Conservation (phyloP, 2,797 vertebrate species). For the Gymnothorax reevesii region DNA sequence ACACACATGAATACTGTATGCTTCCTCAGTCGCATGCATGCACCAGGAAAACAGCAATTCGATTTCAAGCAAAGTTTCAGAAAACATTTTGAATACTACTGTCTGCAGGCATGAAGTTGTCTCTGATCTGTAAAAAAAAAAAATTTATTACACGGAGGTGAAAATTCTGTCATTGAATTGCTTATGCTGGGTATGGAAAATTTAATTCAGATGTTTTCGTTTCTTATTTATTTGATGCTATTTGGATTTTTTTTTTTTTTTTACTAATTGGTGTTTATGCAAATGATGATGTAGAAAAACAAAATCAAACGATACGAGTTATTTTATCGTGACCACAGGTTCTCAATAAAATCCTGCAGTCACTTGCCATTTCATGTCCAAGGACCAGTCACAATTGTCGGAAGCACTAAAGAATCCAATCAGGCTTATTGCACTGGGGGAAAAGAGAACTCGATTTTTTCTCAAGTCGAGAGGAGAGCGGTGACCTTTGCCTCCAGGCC, state of each 20-base stretch:
- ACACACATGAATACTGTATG: slow-evolving; percentile 23
- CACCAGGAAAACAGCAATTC: not conserved
- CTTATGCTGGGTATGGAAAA: slow-evolving; percentile 38
- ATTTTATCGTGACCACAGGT: not conserved
- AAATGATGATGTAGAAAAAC: slow-evolving; percentile 40
- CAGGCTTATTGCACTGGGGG: not conserved
- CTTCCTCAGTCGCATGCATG: slow-evolving; percentile 26
- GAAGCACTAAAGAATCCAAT: not conserved
- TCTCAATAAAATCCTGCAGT: slow-evolving; percentile 11
- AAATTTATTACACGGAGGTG: slow-evolving; percentile 39
- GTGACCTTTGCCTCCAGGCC: not conserved
- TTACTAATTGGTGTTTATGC: slow-evolving; percentile 46
- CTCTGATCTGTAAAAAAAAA: slow-evolving; percentile 39
- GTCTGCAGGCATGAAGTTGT: slow-evolving; percentile 47
- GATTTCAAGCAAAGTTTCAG: slow-evolving; percentile 27
- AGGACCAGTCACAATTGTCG: not conserved
- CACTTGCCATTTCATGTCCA: not conserved
- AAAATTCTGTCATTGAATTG: slow-evolving; percentile 32
- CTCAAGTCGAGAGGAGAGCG: not conserved
- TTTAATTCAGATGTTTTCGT: slow-evolving; percentile 38
- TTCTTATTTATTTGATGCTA: slow-evolving; percentile 60
- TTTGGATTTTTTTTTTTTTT: slow-evolving; percentile 26
- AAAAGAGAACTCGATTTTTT: not conserved
- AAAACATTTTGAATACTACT: slow-evolving; percentile 49
- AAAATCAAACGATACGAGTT: not conserved